phyloP scores from a whole-genome alignment of 1,140 invertebrate species.

The Nasonia longicornis region DNA sequence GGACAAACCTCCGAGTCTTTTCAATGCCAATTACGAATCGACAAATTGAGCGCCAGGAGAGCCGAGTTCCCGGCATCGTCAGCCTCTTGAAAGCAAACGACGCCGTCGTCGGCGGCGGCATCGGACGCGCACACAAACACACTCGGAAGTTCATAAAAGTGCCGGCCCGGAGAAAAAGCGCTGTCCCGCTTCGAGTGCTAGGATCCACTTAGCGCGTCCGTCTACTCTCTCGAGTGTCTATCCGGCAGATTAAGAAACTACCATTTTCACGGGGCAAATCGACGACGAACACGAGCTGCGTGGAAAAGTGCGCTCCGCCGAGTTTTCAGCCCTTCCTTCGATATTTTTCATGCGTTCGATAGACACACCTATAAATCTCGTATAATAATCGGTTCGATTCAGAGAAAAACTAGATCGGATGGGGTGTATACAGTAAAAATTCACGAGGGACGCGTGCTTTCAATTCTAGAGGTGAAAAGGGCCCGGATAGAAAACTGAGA shows the following conservation, averaged over 20 bases:
- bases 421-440: not conserved
- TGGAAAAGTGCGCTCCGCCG: not conserved
- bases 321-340: not conserved
- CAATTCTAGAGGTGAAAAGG: not conserved
- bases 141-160: conserved; percentile 38
- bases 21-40: conserved; percentile 31
- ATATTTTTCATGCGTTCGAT: too few relatives aligned
- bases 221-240: not conserved
- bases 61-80: not conserved
- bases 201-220: conserved; percentile 25
- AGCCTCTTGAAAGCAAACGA: not conserved
- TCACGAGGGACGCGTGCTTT: not conserved
- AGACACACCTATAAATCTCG: too few relatives aligned
- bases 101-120: not conserved
- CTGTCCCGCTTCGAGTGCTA: conserved; percentile 5
- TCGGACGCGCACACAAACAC: not conserved
- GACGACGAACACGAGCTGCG: not conserved
- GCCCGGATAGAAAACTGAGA: conserved; percentile 34
- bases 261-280: too few relatives aligned
- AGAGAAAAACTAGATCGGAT: not conserved
- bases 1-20: conserved; percentile 25
- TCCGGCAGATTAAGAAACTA: conserved; percentile 24
- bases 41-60: not conserved
- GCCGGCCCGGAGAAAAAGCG: not conserved
- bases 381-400: too few relatives aligned